phyloP scores from a whole-genome alignment of 2,888 invertebrate genomes.

The Plagiodera versicolora region DNA sequence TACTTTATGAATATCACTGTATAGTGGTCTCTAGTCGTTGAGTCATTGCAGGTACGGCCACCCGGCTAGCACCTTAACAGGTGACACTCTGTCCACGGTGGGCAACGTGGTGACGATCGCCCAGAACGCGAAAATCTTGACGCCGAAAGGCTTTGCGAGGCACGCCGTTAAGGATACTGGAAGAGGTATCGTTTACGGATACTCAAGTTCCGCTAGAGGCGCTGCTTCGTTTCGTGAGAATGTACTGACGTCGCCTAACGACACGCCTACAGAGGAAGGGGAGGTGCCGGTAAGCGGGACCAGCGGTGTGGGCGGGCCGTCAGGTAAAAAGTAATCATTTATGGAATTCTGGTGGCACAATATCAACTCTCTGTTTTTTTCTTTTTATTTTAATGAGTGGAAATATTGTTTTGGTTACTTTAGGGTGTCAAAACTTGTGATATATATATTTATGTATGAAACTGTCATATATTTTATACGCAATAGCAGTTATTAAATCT shows the following conservation, averaged over 20 bases:
- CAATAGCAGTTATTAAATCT: too few relatives aligned
- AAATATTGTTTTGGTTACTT: too few relatives aligned
- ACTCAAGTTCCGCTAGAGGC: conserved; percentile 10
- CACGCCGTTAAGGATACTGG: conserved; percentile 60
- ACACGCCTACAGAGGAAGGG: not conserved
- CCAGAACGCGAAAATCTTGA: conserved; percentile 66
- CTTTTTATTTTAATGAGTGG: too few relatives aligned
- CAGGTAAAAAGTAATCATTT: too few relatives aligned
- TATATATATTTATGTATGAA: too few relatives aligned
- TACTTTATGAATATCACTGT: too few relatives aligned
- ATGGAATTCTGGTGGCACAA: too few relatives aligned
- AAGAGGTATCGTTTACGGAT: conserved; percentile 21
- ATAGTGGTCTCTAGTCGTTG: too few relatives aligned
- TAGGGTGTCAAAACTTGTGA: too few relatives aligned
- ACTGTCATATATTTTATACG: too few relatives aligned
- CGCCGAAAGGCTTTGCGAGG: conserved; percentile 68
- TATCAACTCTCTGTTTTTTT: too few relatives aligned
- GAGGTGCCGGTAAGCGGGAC: not conserved
- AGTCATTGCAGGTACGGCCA: conserved; percentile 68
- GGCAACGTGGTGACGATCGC: conserved; percentile 71
- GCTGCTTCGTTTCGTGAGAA: not conserved
- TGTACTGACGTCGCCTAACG: not conserved
- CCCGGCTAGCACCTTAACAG: conserved; percentile 66
- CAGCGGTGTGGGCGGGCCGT: not conserved
- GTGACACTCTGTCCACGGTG: conserved; percentile 67